Evolutionary conservation across 2,888 invertebrate genomes (phyloP).

Genomic region (Dasysyrphus albostriatus): DNA sequence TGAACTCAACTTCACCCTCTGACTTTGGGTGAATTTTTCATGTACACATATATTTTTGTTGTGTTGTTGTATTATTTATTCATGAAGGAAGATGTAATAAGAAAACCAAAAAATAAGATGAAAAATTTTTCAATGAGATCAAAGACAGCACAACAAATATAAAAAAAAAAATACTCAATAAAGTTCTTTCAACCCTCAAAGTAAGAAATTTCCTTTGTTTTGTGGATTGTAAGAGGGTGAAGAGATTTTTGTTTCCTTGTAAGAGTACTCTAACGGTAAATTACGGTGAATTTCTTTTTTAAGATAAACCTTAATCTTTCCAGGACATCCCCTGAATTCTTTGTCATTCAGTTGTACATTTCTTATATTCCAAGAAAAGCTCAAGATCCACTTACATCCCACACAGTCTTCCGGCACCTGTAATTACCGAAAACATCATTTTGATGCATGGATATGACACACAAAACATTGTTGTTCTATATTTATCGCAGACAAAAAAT

Average conservation of each 20-base stretch:
- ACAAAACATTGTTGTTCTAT: slow-evolving; percentile 42
- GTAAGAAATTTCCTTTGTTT: not conserved
- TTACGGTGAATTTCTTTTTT: not conserved
- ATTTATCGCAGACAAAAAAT: slow-evolving; percentile 8
- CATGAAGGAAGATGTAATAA: slow-evolving; percentile 18
- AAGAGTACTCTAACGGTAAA: not conserved
- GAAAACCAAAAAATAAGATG: not conserved
- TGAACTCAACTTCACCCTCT: slow-evolving; percentile 7
- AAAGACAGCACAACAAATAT: slow-evolving; percentile 13
- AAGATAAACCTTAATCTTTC: not conserved
- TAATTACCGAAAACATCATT: slow-evolving; percentile 40
- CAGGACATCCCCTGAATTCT: not conserved
- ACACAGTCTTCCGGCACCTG: slow-evolving; percentile 50
- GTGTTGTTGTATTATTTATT: not conserved
- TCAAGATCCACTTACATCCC: slow-evolving; percentile 48
- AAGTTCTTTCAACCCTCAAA: slow-evolving; percentile 14
- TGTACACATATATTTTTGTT: not conserved
- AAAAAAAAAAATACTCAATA: not conserved
- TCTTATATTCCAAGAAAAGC: slow-evolving; percentile 2
- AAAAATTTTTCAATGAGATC: slow-evolving; percentile 11
- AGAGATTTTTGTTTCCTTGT: not conserved
- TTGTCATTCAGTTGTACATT: not conserved
- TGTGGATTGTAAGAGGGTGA: slow-evolving; percentile 1
- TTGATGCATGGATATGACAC: slow-evolving; percentile 31
- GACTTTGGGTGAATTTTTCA: not conserved